phyloP scores from a whole-genome alignment of 2,113 vertebrate species.

The Callionymus lyra region DNA sequence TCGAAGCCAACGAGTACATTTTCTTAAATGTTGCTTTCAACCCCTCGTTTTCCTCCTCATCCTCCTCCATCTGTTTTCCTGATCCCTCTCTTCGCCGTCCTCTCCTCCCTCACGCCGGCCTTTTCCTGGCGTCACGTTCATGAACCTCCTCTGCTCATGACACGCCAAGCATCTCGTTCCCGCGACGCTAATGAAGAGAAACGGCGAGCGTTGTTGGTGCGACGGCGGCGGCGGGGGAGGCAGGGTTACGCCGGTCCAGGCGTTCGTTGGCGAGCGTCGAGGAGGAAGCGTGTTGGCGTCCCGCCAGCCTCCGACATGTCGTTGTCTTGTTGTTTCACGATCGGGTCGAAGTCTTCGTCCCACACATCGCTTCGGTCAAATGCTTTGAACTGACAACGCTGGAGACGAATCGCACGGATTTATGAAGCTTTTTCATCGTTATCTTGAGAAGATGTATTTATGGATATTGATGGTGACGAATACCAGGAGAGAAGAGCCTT shows the following conservation, averaged over 20 bases:
- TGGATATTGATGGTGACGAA: too few relatives aligned
- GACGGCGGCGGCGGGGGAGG: not conserved
- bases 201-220: constrained; percentile 28
- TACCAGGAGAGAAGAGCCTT: too few relatives aligned
- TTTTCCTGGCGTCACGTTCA: constrained; percentile 30
- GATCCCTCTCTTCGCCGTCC: constrained; percentile 16
- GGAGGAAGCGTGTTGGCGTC: constrained; percentile 30
- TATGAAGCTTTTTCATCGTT: too few relatives aligned
- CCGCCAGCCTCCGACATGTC: constrained; percentile 32
- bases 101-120: constrained; percentile 16
- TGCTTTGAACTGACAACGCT: too few relatives aligned
- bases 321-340: constrained; percentile 32
- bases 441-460: too few relatives aligned
- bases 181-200: constrained; percentile 62
- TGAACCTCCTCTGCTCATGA: constrained; percentile 59
- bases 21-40: not conserved
- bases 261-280: constrained; percentile 3
- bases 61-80: constrained; percentile 2
- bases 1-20: too few relatives aligned
- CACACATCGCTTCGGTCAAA: too few relatives aligned
- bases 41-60: not conserved
- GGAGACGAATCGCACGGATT: too few relatives aligned
- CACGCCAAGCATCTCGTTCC: constrained; percentile 63
- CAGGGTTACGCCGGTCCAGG: not conserved
- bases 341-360: too few relatives aligned